phyloP scores from a whole-genome alignment of 1,140 invertebrate genomes.

The Sinonovacula constricta region DNA sequence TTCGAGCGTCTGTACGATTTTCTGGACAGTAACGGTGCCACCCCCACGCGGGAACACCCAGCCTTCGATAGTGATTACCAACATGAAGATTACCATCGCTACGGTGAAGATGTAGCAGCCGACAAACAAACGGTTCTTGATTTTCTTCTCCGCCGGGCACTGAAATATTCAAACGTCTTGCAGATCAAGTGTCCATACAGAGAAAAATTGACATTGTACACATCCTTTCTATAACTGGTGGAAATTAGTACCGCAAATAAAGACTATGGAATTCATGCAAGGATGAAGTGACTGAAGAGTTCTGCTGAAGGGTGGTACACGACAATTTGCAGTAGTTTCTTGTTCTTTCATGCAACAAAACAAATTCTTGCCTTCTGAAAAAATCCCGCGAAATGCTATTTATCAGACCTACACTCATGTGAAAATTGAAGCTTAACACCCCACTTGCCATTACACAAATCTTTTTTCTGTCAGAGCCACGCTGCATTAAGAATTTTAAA shows the following conservation, averaged over 20 bases:
- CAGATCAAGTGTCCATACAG: background rate
- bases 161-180: background rate
- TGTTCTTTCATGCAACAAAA: background rate
- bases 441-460: too few species aligned
- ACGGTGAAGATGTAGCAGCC: constrained; percentile 1
- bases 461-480: too few species aligned
- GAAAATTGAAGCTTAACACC: too few species aligned
- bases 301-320: too few species aligned
- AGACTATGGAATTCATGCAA: background rate
- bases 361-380: background rate
- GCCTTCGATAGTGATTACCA: constrained; percentile 18
- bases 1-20: too few species aligned
- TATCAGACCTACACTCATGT: too few species aligned
- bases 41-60: too few species aligned
- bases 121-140: constrained; percentile 15
- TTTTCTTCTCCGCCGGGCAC: constrained; percentile 24
- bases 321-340: background rate
- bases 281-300: background rate
- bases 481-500: too few species aligned
- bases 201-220: background rate
- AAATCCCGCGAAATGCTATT: too few species aligned
- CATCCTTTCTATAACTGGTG: background rate
- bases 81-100: background rate
- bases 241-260: background rate
- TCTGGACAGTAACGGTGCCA: too few species aligned